Evolutionary conservation across 1,140 invertebrate genomes (phyloP).

Genomic region (Temnothorax curvispinosus): DNA sequence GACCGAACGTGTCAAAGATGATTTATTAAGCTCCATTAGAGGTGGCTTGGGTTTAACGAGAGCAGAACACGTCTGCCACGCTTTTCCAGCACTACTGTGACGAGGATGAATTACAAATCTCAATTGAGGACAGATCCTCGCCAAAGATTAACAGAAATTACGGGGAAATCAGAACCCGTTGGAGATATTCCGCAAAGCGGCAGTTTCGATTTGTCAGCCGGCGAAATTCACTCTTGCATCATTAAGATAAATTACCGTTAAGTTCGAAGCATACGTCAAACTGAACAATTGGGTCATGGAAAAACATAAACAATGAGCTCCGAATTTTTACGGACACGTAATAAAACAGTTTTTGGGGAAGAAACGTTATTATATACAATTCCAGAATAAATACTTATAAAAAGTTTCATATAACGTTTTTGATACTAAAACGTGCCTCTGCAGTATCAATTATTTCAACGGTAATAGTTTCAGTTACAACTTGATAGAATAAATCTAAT

Average conservation of each 20-base stretch:
- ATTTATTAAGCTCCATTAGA: constrained; percentile 50
- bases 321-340: neutral
- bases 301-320: neutral
- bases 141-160: constrained; percentile 46
- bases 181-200: neutral
- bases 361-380: neutral
- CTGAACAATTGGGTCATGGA: neutral
- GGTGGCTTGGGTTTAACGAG: constrained; percentile 35
- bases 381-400: neutral
- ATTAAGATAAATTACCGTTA: constrained; percentile 19
- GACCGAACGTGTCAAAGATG: constrained; percentile 35
- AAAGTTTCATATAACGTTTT: neutral
- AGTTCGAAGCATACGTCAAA: constrained; percentile 6
- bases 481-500: neutral
- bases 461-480: neutral
- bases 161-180: neutral
- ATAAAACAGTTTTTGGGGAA: neutral
- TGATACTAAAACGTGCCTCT: neutral
- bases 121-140: constrained; percentile 33
- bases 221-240: neutral
- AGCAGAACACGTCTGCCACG: constrained; percentile 25
- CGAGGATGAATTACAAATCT: constrained; percentile 45
- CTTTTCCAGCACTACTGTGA: constrained; percentile 17
- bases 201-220: constrained; percentile 14
- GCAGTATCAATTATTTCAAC: neutral